Evolutionary conservation across 1,140 invertebrate species (phyloP).

Genomic region (Diploscapter pachys): DNA sequence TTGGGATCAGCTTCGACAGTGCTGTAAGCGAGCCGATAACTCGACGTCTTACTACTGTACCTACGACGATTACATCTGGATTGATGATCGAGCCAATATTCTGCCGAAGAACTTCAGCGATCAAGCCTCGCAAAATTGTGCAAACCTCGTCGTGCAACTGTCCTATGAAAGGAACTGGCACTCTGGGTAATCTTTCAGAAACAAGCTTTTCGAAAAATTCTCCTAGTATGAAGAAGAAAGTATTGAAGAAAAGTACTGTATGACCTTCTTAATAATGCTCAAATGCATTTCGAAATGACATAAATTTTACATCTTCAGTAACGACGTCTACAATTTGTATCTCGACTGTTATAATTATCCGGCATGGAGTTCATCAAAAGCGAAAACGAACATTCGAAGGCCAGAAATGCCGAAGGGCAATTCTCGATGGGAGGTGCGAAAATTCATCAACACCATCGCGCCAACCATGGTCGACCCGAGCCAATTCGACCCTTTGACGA

Average conservation of each 20-base stretch:
- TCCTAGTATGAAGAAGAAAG: too few relatives aligned
- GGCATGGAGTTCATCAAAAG: not conserved
- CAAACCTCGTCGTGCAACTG: slow-evolving; percentile 26
- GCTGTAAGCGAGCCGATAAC: slow-evolving; percentile 15
- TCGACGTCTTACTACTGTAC: slow-evolving; percentile 10
- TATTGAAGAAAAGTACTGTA: too few relatives aligned
- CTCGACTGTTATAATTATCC: slow-evolving; percentile 16
- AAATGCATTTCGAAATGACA: too few relatives aligned
- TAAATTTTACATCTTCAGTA: slow-evolving; percentile 2
- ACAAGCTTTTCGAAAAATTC: not conserved
- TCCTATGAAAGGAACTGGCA: slow-evolving; percentile 23
- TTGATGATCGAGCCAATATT: slow-evolving; percentile 17
- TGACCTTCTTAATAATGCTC: too few relatives aligned
- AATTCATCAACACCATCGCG: not conserved
- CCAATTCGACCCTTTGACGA: slow-evolving; percentile 25
- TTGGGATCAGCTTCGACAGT: slow-evolving; percentile 23
- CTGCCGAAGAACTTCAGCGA: slow-evolving; percentile 21
- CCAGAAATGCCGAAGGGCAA: too few relatives aligned
- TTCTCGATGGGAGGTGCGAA: not conserved
- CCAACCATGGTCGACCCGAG: not conserved
- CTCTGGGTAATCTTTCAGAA: slow-evolving; percentile 2
- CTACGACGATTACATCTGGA: slow-evolving; percentile 20
- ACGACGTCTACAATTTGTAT: slow-evolving; percentile 45
- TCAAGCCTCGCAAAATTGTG: slow-evolving; percentile 11
- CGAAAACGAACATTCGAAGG: slow-evolving; percentile 4